A percentile compares a stretch with the other conserved stretches of the same genome.
Evolutionary conservation across 2,888 invertebrate species (phyloP).

Genomic region (Pheosia tremula): DNA sequence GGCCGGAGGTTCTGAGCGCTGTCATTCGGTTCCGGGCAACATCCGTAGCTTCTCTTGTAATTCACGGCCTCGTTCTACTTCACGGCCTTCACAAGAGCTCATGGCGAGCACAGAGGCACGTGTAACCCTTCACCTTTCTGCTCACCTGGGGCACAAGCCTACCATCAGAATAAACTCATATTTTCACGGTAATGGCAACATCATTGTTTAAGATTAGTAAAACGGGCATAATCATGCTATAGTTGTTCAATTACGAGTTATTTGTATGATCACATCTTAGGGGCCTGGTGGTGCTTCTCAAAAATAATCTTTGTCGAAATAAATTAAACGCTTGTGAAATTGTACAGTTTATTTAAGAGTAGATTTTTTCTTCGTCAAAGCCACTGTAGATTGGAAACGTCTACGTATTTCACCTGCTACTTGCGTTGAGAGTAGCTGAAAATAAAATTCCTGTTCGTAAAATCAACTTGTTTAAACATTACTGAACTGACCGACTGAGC

Average conservation of each 20-base stretch:
- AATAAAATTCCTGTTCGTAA: background rate
- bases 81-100: constrained; percentile 36
- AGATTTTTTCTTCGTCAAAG: background rate
- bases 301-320: too few species aligned
- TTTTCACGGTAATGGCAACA: too few species aligned
- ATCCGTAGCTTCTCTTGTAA: constrained; percentile 44
- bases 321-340: background rate
- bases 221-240: background rate
- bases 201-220: background rate
- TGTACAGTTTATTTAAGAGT: background rate
- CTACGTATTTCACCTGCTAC: background rate
- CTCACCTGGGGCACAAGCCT: background rate
- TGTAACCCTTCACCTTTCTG: constrained; percentile 63
- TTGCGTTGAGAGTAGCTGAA: background rate
- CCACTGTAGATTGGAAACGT: background rate
- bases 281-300: too few species aligned
- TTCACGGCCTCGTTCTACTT: constrained; percentile 65
- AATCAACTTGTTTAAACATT: too few species aligned
- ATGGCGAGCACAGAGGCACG: constrained; percentile 35
- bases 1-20: constrained; percentile 29
- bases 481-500: too few species aligned
- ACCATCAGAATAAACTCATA: too few species aligned
- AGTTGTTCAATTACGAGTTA: too few species aligned
- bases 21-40: constrained; percentile 61
- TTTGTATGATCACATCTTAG: too few species aligned